Percentiles rank a stretch among this genome's conserved stretches.
These are phyloP conservation scores for Euschistus heros DNA, from an alignment of 1,140 invertebrate genomes.

Conservation along the genomic window DNA sequence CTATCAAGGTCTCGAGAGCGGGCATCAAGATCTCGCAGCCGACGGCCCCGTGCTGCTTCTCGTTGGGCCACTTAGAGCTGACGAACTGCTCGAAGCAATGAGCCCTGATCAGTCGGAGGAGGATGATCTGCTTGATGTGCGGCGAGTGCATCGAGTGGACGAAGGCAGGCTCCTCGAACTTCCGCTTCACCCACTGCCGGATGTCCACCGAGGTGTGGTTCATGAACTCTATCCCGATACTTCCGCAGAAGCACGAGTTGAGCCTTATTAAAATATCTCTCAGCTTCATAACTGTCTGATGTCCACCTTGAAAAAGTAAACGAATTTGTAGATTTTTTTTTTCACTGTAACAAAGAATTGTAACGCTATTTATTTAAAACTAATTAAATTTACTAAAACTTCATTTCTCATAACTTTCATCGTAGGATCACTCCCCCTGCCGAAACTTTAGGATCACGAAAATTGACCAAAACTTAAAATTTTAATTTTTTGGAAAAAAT, in stretches of 20 bases:
- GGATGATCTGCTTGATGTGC: background rate
- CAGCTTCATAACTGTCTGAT: background rate
- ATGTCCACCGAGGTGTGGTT: background rate
- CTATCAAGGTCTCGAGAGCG: background rate
- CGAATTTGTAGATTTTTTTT: no score
- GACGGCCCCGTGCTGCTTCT: background rate
- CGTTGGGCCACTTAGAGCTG: constrained; percentile 2
- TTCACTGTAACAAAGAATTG: no score
- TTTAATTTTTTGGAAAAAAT: no score
- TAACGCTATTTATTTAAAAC: no score
- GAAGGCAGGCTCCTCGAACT: constrained; percentile 1
- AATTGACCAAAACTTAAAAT: no score
- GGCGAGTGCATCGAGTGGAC: background rate
- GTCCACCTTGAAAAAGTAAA: background rate
- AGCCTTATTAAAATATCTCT: background rate
- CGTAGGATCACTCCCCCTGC: no score
- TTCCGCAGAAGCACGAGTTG: background rate
- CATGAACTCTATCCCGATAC: constrained; percentile 3
- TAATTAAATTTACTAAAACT: no score
- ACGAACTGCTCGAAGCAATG: constrained; percentile 2
- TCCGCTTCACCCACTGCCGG: constrained; percentile 1
- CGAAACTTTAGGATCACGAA: no score
- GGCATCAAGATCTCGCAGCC: constrained; percentile 4
- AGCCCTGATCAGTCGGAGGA: background rate
- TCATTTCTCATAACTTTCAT: no score